Evolutionary conservation across 2,888 invertebrate species (phyloP).

Genomic region (Phortica okadai): DNA sequence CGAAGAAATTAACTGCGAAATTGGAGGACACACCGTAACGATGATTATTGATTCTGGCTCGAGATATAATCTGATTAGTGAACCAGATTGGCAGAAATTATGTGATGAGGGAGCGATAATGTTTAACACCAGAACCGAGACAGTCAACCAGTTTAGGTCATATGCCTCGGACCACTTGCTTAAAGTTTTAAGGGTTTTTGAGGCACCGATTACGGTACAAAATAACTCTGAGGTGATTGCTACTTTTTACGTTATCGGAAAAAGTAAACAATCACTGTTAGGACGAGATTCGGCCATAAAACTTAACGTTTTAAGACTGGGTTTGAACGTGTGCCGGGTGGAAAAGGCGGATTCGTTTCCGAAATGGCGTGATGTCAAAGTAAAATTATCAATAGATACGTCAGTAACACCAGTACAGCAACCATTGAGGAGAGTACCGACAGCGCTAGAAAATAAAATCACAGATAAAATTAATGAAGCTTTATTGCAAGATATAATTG

Average conservation of each 20-base stretch:
- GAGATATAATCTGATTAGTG: constrained; percentile 2
- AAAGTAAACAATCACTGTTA: constrained; percentile 25
- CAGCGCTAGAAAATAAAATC: constrained; percentile 1
- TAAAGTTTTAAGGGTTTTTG: constrained; percentile 26
- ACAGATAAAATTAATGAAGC: constrained; percentile 14
- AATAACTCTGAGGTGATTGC: constrained; percentile 31
- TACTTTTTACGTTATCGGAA: constrained; percentile 37
- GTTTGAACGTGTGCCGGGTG: not conserved
- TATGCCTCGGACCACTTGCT: constrained; percentile 26
- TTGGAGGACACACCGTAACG: not conserved
- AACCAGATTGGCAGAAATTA: not conserved
- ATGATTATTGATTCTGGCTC: constrained; percentile 17
- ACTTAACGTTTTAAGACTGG: constrained; percentile 6
- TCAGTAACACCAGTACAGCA: constrained; percentile 2
- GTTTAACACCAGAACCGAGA: not conserved
- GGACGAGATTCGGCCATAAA: not conserved
- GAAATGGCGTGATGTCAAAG: constrained; percentile 5
- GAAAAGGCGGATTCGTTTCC: constrained; percentile 1
- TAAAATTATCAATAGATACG: not conserved
- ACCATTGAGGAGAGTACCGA: constrained; percentile 12
- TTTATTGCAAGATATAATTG: not conserved
- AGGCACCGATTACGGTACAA: constrained; percentile 27
- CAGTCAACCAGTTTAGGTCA: constrained; percentile 11
- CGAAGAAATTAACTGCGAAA: not conserved
- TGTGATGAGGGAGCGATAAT: not conserved